Conservation (phyloP, 2,888 invertebrate species). For the Adela reaumurella region DNA sequence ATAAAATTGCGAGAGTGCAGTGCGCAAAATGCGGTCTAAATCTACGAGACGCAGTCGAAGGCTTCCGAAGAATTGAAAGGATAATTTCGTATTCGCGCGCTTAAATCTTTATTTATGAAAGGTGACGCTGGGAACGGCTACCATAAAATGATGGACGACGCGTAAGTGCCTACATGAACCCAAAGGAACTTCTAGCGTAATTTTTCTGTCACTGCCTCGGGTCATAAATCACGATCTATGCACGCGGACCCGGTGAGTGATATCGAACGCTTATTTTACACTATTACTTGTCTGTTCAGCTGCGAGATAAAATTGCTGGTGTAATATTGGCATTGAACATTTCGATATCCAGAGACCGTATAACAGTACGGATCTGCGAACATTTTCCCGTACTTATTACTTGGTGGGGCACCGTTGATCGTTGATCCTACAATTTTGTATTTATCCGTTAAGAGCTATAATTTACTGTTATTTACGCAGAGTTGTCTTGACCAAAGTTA, state of each 20-base stretch:
- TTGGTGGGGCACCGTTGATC: not conserved
- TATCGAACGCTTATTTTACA: not conserved
- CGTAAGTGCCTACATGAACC: not conserved
- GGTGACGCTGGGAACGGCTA: not conserved
- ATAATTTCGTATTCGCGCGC: not conserved
- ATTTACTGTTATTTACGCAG: not conserved
- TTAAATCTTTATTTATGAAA: not conserved
- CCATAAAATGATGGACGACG: not conserved
- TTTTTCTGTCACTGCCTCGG: not conserved
- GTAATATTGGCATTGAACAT: not conserved
- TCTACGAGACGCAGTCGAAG: not conserved
- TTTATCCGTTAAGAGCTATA: not conserved
- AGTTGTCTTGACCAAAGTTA: not conserved
- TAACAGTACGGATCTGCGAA: not conserved
- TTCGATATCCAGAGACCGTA: not conserved
- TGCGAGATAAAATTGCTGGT: not conserved
- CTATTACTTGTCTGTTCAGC: not conserved
- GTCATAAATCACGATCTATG: not conserved
- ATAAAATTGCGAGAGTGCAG: conserved; percentile 6
- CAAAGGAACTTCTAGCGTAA: not conserved
- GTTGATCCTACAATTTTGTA: not conserved
- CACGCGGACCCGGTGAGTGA: not conserved
- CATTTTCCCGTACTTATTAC: not conserved
- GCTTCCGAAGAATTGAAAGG: not conserved
- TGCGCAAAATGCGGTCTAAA: conserved; percentile 1